These are phyloP conservation scores for Hoplodrina blanda DNA, from an alignment of 2,888 invertebrate species.

Conservation along the genomic window DNA sequence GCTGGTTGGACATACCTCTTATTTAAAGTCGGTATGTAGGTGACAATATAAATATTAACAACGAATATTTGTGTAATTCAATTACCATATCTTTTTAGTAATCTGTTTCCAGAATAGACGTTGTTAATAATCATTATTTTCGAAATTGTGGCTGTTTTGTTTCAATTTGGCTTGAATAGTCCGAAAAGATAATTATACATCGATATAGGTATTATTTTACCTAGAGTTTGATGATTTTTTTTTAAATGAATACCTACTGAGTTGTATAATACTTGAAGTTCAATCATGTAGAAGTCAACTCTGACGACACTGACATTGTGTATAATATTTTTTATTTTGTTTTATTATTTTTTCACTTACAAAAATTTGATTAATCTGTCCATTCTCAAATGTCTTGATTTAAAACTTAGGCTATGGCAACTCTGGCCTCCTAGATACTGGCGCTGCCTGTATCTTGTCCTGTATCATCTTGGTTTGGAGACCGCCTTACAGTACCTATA, in stretches of 20 bases:
- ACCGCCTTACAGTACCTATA: too few species aligned
- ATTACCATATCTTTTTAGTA: constrained; percentile 33
- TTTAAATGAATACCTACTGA: not conserved
- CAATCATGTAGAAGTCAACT: too few species aligned
- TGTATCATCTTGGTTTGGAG: too few species aligned
- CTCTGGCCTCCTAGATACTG: too few species aligned
- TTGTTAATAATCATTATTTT: constrained; percentile 15
- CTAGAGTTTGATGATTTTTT: not conserved
- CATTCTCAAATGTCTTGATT: too few species aligned
- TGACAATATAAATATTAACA: constrained; percentile 55
- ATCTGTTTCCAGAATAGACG: constrained; percentile 1
- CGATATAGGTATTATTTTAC: not conserved
- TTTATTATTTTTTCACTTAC: too few species aligned
- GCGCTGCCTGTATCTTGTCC: too few species aligned
- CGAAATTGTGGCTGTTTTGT: constrained; percentile 9
- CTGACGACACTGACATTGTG: too few species aligned
- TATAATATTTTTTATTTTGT: too few species aligned
- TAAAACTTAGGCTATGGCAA: too few species aligned
- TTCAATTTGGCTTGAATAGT: constrained; percentile 12
- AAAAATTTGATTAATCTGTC: too few species aligned
- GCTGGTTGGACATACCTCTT: constrained; percentile 4
- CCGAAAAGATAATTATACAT: not conserved
- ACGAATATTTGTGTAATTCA: constrained; percentile 47
- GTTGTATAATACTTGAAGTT: too few species aligned
- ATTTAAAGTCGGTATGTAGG: constrained; percentile 42